Base-by-base conservation (phyloP, 2,113 vertebrate genomes). In the Aythya baeri region DNA sequence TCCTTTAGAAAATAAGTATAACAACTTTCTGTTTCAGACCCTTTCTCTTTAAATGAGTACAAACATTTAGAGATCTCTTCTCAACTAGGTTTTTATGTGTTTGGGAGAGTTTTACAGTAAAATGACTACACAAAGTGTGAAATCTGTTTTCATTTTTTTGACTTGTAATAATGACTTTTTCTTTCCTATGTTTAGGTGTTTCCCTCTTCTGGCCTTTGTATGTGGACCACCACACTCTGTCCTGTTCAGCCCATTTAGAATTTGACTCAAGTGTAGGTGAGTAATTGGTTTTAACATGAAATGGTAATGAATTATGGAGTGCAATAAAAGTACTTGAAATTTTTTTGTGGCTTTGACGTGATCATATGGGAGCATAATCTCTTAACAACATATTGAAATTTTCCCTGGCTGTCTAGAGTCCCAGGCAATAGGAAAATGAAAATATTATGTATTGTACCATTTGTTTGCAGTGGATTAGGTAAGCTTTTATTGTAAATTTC, bases 181-280 rank as follows among this genome's bases (percentile, higher is more conserved):
- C 32, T 29, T 34, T 32, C 36, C 23, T 78, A 0, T 86, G 50
- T 92, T 93, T 91, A 96, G 89, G 58, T 92, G 34, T 92, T 95
- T 92, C 16, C 23, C 44, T 61, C 66, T 75, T 12, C 49, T 87
- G 81, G 23, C 57, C 17, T 87, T 59, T 88, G 4, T 91, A 25
- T 93, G 70, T 41, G 49, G 77, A 91, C 66, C 43, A 71, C 61
- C 13, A 49, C 46, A 49, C 32, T 78, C 52, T 59, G n/a, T 72
- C 61, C 66, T 67, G 41, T 52, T 93, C 65, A 82, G 57, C 29
- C 61, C 23, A 12, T 70, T 67, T 17, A 84, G 46, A 86, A 63
- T 86, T 43, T 81, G 32, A 58, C 36, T 62, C 84, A 58, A 68
- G 58, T 58, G 66, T 83, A 87, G 85, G 85, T 95, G 58, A 96